Base-by-base conservation (phyloP, 2,888 invertebrate genomes). In the Labia minor region DNA sequence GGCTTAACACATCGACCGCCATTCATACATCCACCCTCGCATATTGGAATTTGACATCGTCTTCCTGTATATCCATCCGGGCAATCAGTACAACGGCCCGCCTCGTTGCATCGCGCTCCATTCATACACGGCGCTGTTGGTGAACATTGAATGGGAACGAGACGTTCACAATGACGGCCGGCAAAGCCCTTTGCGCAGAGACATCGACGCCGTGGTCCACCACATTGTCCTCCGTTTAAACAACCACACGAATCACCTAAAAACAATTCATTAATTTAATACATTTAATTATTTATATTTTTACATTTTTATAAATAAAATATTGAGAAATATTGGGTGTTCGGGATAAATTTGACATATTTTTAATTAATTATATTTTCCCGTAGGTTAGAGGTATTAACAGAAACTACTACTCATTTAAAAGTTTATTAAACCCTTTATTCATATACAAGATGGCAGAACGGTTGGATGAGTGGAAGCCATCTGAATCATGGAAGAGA, bases 1-100 rank as follows among this genome's bases (percentile, higher is more conserved):
- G 90, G 89, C 1, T 89, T 90, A 69, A 92, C 89, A 75, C 93
- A 93, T 70, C 89, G 81, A 1, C 92, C 92, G 19, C 90, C 90
- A 77, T 92, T 92, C 71, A 87, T 78, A 74, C 92, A 93, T 0
- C 86, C 85, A 73, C 88, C 87, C 62, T 84, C 81, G 75, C 92
- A 92, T 68, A 89, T 84, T 1, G 89, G 67, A 11, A 67, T 67
- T 65, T 70, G 67, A 62, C 70, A 70, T 37, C 67, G 65, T 18
- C 65, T 62, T 1, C 67, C 67, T 6, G 63, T 49, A 21, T 61
- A 67, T 37, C 64, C 64, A 2, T 67, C 63, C 21, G 64, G 63
- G 19, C 67, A 67, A 49, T 49, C 49, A 10, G 49, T 49, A 63
- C 67, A 67, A 37, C 26, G 49, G 64, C 69, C 70, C 1, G 71